These are phyloP conservation scores for Zalophus californianus DNA, from an alignment of 2,797 vertebrate genomes.

Conservation along the genomic window DNA sequence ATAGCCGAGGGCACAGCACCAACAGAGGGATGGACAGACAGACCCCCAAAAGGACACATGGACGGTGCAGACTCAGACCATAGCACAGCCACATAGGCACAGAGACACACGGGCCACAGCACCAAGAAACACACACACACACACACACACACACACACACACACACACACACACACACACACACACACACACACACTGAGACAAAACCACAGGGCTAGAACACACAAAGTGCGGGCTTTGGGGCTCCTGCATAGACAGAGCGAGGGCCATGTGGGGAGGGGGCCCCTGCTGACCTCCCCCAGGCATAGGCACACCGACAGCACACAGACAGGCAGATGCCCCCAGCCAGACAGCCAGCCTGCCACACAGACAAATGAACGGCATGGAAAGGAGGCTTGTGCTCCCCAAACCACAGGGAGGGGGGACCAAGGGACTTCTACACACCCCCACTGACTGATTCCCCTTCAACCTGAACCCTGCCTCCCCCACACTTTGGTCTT, in stretches of 20 bases:
- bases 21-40: slow-evolving; percentile 69
- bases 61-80: slow-evolving; percentile 67
- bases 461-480: neutral
- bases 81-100: slow-evolving; percentile 77
- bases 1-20: slow-evolving; percentile 77
- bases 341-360: slow-evolving; percentile 49
- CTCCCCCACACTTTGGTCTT: slow-evolving; percentile 64
- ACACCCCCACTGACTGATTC: neutral
- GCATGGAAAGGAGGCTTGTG: neutral
- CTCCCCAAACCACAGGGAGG: neutral
- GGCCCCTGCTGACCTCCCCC: slow-evolving; percentile 72
- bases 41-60: slow-evolving; percentile 2
- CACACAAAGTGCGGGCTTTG: slow-evolving; percentile 76
- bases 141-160: no score
- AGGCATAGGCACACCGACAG: slow-evolving; percentile 75
- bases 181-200: neutral
- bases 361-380: slow-evolving; percentile 53
- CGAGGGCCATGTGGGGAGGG: slow-evolving; percentile 62
- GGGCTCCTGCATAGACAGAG: slow-evolving; percentile 81
- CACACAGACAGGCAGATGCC: slow-evolving; percentile 71
- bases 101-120: slow-evolving; percentile 76
- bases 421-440: neutral
- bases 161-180: no score
- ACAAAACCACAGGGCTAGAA: slow-evolving; percentile 39
- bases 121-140: slow-evolving; percentile 47